These are phyloP conservation scores for Sinocyclocheilus grahami DNA, from an alignment of 2,113 vertebrate genomes.

Conservation along the genomic window DNA sequence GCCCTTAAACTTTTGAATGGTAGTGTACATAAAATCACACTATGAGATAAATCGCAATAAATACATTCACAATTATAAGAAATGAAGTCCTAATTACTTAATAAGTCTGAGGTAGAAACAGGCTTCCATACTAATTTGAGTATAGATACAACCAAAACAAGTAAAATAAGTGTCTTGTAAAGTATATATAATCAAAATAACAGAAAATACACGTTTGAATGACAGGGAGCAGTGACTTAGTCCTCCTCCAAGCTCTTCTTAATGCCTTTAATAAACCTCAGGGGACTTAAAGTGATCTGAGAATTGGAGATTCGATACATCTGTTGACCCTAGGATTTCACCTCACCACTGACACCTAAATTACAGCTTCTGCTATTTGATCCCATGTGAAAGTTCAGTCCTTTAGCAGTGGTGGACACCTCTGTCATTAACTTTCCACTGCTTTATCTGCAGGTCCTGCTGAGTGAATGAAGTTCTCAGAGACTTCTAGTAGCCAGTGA, in stretches of 20 bases:
- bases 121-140: not conserved
- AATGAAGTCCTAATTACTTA: not conserved
- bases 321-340: constrained; percentile 23
- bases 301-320: constrained; percentile 11
- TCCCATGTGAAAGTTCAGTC: constrained; percentile 24
- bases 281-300: constrained; percentile 21
- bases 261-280: constrained; percentile 36
- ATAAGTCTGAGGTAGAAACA: not conserved
- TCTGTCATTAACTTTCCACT: constrained; percentile 5
- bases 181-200: not conserved
- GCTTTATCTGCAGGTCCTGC: constrained; percentile 25
- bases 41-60: not conserved
- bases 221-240: constrained; percentile 1
- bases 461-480: constrained; percentile 2
- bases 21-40: not conserved
- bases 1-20: not conserved
- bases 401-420: constrained; percentile 5
- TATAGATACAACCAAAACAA: not conserved
- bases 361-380: constrained; percentile 32
- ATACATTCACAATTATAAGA: not conserved
- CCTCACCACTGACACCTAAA: constrained; percentile 18
- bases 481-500: constrained; percentile 14
- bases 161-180: not conserved
- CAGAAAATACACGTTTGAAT: not conserved
- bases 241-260: constrained; percentile 1